phyloP scores from a whole-genome alignment of 2,888 invertebrate species.

The Frankliniella fusca region DNA sequence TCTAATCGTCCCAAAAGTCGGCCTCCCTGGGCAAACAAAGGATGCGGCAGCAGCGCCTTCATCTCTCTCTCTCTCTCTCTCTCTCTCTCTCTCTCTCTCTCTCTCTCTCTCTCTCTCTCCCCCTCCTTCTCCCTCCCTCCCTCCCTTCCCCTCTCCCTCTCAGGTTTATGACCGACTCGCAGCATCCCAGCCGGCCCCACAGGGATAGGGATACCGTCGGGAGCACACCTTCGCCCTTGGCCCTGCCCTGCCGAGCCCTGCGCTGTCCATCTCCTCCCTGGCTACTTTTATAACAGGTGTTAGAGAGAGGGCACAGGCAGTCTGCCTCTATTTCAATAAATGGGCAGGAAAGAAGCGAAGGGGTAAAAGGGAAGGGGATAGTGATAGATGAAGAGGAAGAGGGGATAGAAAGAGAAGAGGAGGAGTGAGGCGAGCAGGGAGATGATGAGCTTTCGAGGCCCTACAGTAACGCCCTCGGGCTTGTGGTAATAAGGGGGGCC shows the following conservation, averaged over 20 bases:
- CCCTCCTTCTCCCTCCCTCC: too few species aligned
- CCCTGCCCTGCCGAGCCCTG: not conserved
- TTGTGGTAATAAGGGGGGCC: too few species aligned
- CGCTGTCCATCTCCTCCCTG: not conserved
- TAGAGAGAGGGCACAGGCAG: not conserved
- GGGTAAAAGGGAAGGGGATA: not conserved
- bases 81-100: not conserved
- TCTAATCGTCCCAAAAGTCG: not conserved
- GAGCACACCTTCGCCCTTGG: too few species aligned
- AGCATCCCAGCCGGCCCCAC: too few species aligned
- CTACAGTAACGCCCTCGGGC: too few species aligned
- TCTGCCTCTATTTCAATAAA: slow-evolving; percentile 8
- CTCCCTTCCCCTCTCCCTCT: not conserved
- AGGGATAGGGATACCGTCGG: too few species aligned
- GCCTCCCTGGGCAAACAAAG: not conserved
- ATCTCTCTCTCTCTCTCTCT: not conserved
- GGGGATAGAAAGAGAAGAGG: not conserved
- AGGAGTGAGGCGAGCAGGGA: not conserved
- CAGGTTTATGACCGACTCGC: not conserved
- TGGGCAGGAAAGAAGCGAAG: not conserved
- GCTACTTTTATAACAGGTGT: slow-evolving; percentile 18
- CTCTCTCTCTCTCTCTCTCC: not conserved
- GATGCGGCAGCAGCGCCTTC: not conserved
- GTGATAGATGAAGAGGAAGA: not conserved
- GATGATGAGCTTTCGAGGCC: too few species aligned